These are phyloP conservation scores for Odontocerum albicorne DNA, from an alignment of 2,888 invertebrate species.

Conservation along the genomic window DNA sequence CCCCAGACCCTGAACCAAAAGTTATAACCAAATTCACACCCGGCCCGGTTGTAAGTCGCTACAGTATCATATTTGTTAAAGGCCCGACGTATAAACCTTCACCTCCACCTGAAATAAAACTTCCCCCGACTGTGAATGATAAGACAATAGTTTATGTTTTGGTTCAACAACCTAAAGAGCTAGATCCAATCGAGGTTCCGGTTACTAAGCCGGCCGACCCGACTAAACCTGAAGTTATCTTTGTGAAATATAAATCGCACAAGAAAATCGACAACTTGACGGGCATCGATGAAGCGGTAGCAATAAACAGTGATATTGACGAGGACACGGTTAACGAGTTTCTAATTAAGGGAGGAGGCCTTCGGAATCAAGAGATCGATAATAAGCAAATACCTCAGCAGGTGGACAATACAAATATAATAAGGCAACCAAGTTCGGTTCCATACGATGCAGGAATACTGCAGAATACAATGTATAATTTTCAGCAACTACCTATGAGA, in stretches of 20 bases:
- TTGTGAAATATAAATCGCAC: conserved; percentile 40
- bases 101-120: background rate
- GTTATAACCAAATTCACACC: background rate
- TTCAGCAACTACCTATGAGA: too few species aligned
- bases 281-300: conserved; percentile 10
- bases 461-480: too few species aligned
- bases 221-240: conserved; percentile 43
- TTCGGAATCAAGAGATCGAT: too few species aligned
- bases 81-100: conserved; percentile 1
- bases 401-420: too few species aligned
- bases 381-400: too few species aligned
- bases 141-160: conserved; percentile 32
- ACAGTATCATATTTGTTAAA: conserved; percentile 31
- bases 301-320: too few species aligned
- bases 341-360: too few species aligned
- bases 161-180: conserved; percentile 14
- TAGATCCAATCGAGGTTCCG: conserved; percentile 12
- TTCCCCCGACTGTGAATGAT: conserved; percentile 18
- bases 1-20: conserved; percentile 27
- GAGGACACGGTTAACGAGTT: too few species aligned
- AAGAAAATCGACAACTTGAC: conserved; percentile 16
- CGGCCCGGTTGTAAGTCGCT: conserved; percentile 26
- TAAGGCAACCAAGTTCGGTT: too few species aligned
- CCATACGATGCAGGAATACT: too few species aligned
- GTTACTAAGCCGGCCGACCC: conserved; percentile 3